Evolutionary conservation across 2,113 vertebrate genomes (phyloP).

Genomic region (Muscicapa adusta): DNA sequence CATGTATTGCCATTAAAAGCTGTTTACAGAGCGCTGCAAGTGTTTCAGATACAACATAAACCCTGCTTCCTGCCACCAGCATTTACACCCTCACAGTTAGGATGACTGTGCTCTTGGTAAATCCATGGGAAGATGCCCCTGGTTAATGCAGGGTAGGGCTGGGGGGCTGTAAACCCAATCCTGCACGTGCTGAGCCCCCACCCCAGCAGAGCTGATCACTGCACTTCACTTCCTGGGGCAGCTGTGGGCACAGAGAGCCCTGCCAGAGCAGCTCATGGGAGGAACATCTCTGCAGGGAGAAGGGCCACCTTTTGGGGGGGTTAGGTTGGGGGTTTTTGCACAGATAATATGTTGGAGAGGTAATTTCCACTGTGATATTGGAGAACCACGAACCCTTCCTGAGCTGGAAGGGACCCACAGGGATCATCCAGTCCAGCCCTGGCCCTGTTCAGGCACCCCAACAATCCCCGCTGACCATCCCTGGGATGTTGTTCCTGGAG

Average conservation of each 20-base stretch:
- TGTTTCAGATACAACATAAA: neutral
- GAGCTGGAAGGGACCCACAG: neutral
- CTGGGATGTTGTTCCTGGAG: rapidly evolving
- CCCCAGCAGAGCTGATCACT: rapidly evolving
- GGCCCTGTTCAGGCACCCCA: neutral
- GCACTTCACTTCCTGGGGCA: neutral
- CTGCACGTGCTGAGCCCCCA: neutral
- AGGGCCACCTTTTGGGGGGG: no score
- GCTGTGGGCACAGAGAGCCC: neutral
- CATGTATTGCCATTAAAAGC: neutral
- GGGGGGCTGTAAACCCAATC: neutral
- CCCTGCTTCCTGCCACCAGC: neutral
- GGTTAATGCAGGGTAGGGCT: neutral
- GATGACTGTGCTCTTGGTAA: neutral
- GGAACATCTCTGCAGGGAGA: neutral
- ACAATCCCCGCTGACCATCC: neutral
- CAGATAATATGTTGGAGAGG: neutral
- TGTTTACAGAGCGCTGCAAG: neutral
- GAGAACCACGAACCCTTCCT: neutral
- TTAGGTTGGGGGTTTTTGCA: rapidly evolving
- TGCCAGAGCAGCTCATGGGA: rapidly evolving
- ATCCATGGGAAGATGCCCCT: rapidly evolving
- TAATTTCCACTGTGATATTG: neutral
- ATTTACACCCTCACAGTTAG: neutral
- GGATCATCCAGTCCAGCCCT: neutral